A percentile compares a stretch with the other conserved stretches of the same genome.
Evolutionary conservation across 2,888 invertebrate genomes (phyloP).

Genomic region (Drosophila quinaria): DNA sequence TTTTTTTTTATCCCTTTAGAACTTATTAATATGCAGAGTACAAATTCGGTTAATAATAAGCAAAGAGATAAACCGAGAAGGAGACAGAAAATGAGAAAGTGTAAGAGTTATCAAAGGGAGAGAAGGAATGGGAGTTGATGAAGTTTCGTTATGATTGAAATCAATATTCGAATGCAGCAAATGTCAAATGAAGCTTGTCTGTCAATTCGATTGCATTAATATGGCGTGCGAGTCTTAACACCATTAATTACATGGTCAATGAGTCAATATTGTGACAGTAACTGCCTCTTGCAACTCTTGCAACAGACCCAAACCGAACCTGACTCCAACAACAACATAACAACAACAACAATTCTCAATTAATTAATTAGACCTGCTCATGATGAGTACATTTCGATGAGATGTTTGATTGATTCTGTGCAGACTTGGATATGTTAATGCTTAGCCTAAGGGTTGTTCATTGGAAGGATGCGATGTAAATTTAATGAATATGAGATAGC

Average conservation of each 20-base stretch:
- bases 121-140: neutral
- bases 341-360: constrained; percentile 49
- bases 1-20: neutral
- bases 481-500: neutral
- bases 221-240: constrained; percentile 74
- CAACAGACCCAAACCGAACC: constrained; percentile 1
- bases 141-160: constrained; percentile 78
- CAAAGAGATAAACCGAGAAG: neutral
- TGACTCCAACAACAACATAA: constrained; percentile 17
- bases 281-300: constrained; percentile 21
- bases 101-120: neutral
- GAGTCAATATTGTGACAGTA: constrained; percentile 76
- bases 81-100: neutral
- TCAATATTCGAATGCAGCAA: constrained; percentile 73
- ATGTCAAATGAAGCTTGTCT: constrained; percentile 63
- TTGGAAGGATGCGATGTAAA: neutral
- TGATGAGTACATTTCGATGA: neutral
- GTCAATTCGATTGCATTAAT: constrained; percentile 74
- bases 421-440: constrained; percentile 15
- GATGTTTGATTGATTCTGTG: constrained; percentile 48
- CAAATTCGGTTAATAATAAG: constrained; percentile 42
- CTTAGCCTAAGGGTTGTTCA: neutral
- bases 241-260: constrained; percentile 76
- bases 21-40: constrained; percentile 53
- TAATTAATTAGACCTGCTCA: constrained; percentile 62